Conservation (phyloP, 2,888 invertebrate species). For the Apomyelois bistriatella region DNA sequence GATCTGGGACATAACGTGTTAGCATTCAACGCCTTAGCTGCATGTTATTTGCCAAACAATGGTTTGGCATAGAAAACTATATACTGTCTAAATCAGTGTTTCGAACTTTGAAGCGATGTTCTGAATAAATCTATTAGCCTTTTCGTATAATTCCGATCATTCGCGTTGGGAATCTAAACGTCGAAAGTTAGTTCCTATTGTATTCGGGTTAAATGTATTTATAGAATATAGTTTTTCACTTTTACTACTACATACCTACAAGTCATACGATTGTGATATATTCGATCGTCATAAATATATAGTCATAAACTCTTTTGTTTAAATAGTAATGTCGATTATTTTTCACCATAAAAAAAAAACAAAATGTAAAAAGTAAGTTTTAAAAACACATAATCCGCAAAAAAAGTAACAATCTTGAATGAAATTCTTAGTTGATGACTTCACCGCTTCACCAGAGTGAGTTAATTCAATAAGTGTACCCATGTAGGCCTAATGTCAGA, state of each 20-base stretch:
- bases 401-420: too few species aligned
- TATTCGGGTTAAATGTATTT: conserved; percentile 7
- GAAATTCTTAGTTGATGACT: neutral
- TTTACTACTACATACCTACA: neutral
- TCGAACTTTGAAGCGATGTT: conserved; percentile 26
- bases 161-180: neutral
- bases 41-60: conserved; percentile 54
- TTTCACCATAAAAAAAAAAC: too few species aligned
- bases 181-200: conserved; percentile 9
- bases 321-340: too few species aligned
- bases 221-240: neutral
- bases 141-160: conserved; percentile 18
- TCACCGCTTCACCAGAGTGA: neutral
- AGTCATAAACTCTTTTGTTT: too few species aligned
- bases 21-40: conserved; percentile 50
- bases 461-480: neutral
- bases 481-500: too few species aligned
- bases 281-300: too few species aligned
- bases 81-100: conserved; percentile 35
- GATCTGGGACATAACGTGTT: conserved; percentile 64
- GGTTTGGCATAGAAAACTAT: conserved; percentile 53
- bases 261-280: too few species aligned
- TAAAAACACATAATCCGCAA: too few species aligned
- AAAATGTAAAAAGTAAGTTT: too few species aligned
- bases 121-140: conserved; percentile 32